phyloP scores from a whole-genome alignment of 2,113 vertebrate species.

The Tor tambroides region DNA sequence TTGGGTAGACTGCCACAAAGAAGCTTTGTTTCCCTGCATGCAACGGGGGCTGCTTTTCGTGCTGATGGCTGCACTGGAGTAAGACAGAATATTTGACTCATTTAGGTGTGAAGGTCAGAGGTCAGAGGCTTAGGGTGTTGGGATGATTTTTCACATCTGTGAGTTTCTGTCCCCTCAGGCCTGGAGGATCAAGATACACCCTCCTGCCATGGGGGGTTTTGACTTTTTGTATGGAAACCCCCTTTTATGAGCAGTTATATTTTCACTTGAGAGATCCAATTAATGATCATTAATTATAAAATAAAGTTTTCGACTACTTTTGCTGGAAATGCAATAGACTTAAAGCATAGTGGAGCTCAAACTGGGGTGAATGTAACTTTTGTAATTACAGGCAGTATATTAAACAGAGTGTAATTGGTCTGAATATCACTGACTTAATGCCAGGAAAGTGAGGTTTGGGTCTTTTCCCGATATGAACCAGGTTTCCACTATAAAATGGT shows the following conservation, averaged over 20 bases:
- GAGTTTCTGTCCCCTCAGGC: conserved; percentile 27
- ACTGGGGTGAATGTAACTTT: conserved; percentile 23
- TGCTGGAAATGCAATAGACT: conserved; percentile 1
- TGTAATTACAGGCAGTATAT: conserved; percentile 56
- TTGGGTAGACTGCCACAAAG: conserved; percentile 53
- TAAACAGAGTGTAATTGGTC: conserved; percentile 51
- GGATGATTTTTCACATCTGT: conserved; percentile 56
- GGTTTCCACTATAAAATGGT: conserved; percentile 60
- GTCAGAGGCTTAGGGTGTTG: conserved; percentile 52
- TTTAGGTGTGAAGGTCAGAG: conserved; percentile 54
- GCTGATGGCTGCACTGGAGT: conserved; percentile 30
- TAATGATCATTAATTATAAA: conserved; percentile 22
- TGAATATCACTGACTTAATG: conserved; percentile 40
- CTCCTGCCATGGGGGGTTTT: background rate
- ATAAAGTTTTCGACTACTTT: background rate
- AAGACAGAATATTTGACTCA: conserved; percentile 52
- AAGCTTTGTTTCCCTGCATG: conserved; percentile 52
- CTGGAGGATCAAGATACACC: conserved; percentile 38
- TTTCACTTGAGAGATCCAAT: background rate
- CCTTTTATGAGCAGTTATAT: background rate
- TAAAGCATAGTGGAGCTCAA: background rate
- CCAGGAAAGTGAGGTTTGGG: conserved; percentile 64
- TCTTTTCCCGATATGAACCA: conserved; percentile 55
- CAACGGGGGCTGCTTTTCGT: conserved; percentile 40
- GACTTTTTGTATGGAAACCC: background rate